Base-by-base conservation (phyloP, 2,113 vertebrate genomes). In the Cyphomyrus discorhynchus region DNA sequence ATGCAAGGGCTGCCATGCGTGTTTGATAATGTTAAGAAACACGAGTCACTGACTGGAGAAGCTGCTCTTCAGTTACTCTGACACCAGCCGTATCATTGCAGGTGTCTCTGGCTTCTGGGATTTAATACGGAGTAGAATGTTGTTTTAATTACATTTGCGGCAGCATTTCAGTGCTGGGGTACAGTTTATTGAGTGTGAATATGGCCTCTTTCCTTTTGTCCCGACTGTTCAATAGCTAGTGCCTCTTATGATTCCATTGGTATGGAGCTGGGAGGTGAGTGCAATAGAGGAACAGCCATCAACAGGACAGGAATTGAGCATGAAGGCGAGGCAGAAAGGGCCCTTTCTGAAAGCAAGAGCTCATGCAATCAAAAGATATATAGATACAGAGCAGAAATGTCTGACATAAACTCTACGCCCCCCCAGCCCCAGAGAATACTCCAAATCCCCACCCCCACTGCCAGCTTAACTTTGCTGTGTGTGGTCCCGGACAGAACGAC, bases 401-500 rank as follows among this genome's bases (percentile, higher is more conserved):
- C 66, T 42, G 24, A 5, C 5, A 82, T 49, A 70, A 9, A 45
- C 49, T 80, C 62, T 24, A 27, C 3, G 17, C 13, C 85, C 42
- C 84, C 88, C 74, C 62, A 5, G n/a, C 39, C 91, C 92, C 90
- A 92, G 86, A 92, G 91, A 92, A 47, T 50, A 27, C 46, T n/a
- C 39, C 58, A 53, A 66, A 66, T 66, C 53, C 35, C 87, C 19
- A 46, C 56, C n/a, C 62, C 62, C 66, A 13, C 80, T 31, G 39
- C 80, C 42, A 83, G 80, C 45, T 6, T 35, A 52, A 24, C 89
- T 91, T 74, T 88, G 1, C 89, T 94, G 93, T 95, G 95, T 93
- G 92, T 93, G 92, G 94, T 91, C 80, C 39, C 1, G 1, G 39
- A 83, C 45, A 24, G 80, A 83, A 47, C 42, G 5, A 77, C 5